Evolutionary conservation across 2,888 invertebrate species (phyloP), one percentile per base, ranked within the genome.

Genomic region (Eupeodes luniger): DNA sequence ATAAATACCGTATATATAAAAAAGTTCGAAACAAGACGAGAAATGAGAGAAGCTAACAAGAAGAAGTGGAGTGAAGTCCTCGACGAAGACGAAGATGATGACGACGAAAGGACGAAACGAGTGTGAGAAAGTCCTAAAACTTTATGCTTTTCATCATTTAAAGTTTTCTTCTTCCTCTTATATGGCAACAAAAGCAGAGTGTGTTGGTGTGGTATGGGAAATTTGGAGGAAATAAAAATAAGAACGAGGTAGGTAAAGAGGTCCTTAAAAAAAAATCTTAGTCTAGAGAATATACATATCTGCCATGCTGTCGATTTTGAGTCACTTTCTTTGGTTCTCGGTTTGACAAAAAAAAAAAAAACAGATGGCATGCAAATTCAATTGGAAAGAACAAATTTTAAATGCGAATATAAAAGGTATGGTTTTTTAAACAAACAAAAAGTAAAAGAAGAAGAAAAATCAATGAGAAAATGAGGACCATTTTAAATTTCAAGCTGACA

Each of bases 131-230:
- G 75, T 83, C 79, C 78, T 64, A 79, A 92, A 92, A 92, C 92
- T 92, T 92, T 92, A 90, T 92, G 91, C 92, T 92, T 92, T 92
- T 92, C 92, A 92, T 92, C 92, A 92, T 92, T 92, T 92, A 92
- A 92, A 92, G 92, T 92, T 92, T 92, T 91, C 86, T 77, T 91
- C 89, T 92, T 91, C 86, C 75, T 91, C 89, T 89, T 64, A 69
- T 64, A 69, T 75, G 64, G 55, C 47, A 75, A 81, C 74, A 78
- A 72, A 40, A 55, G 36, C 5, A 53, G 44, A 67, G 44, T 70
- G 12, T 49, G 12, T 16, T 3, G 51, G 1, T 7, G 14, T n/a
- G 59, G 34, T 34, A 6, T 7, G 12, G 34, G 7, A 12, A 4
- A 59, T 14, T 4, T 49, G 66, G 62, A 49, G 14, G 69, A 53